Conservation (phyloP, 2,888 invertebrate species). For the Cataglyphis cursor region DNA sequence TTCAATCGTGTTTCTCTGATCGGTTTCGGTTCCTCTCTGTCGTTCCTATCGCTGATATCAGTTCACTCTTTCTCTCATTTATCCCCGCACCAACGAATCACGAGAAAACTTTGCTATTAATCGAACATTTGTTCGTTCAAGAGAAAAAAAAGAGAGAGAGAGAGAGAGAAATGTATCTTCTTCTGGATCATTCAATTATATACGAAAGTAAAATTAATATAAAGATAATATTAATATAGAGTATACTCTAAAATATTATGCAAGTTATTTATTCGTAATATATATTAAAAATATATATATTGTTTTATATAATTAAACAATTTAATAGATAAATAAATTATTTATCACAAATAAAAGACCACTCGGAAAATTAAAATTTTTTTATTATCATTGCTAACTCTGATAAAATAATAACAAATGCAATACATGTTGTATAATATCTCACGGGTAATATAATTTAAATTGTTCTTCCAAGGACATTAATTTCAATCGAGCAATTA, state of each 20-base stretch:
- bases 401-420: not conserved
- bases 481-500: not conserved
- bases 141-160: too few species aligned
- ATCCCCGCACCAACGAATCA: slow-evolving; percentile 22
- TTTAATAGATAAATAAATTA: not conserved
- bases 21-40: slow-evolving; percentile 48
- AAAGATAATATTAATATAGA: not conserved
- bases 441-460: not conserved
- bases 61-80: slow-evolving; percentile 38
- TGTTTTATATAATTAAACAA: not conserved
- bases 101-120: slow-evolving; percentile 77
- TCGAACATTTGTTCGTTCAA: slow-evolving; percentile 66
- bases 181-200: not conserved
- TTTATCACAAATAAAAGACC: not conserved
- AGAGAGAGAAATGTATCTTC: not conserved
- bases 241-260: not conserved
- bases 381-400: not conserved
- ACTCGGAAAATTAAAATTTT: not conserved
- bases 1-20: slow-evolving; percentile 54
- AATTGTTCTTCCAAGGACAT: not conserved
- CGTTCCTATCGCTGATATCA: not conserved
- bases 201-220: slow-evolving; percentile 11
- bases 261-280: not conserved
- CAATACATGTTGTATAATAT: not conserved
- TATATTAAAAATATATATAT: not conserved